Base-by-base conservation (phyloP, 2,888 invertebrate species). In the Ochlodes sylvanus region DNA sequence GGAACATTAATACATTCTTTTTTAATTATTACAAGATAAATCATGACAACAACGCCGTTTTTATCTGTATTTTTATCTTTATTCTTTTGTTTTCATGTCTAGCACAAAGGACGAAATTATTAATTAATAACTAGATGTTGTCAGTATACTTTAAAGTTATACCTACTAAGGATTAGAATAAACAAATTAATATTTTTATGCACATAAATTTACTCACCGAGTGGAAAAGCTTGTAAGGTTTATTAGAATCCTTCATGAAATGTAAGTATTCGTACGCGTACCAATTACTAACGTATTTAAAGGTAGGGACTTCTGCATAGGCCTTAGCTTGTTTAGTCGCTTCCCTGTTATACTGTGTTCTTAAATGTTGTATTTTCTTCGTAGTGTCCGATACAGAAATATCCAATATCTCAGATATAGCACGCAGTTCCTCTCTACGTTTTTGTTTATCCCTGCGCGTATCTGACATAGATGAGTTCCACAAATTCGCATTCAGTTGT, bases 321-420 rank as follows among this genome's bases (percentile, higher is more conserved):
- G 91, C 94, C 32, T 94, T 87, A 14, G 92, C 87, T 87, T 94
- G 94, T 47, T 94, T 88, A 52, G 92, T 93, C 6, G 94, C 93
- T 74, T 95, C 95, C 7, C 95, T 90, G 75, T 95, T 95, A 73
- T 95, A 95, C 70, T 95, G 95, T 0, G 95, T 95, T 5, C 95
- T 87, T 47, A 95, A 82, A 69, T 95, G 95, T 72, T 95, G 95
- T 63, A 95, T 94, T 73, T 95, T 95, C 75, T 94, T 95, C 1
- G 94, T 94, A 32, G 93, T 86, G 72, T 95, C 95, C 5, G 90
- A 87, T 27, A 83, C 85, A 74, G 81, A 84, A 70, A 92, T 85
- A 7, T 84, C 85, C 17, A 93, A 81, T 63, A 86, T 77, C 21
- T 87, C 87, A 0, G 92, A 82, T 73, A 93, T 91, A n/a, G 80